These are phyloP conservation scores for Carposina sasakii DNA, from an alignment of 1,140 invertebrate species.

Conservation along the genomic window DNA sequence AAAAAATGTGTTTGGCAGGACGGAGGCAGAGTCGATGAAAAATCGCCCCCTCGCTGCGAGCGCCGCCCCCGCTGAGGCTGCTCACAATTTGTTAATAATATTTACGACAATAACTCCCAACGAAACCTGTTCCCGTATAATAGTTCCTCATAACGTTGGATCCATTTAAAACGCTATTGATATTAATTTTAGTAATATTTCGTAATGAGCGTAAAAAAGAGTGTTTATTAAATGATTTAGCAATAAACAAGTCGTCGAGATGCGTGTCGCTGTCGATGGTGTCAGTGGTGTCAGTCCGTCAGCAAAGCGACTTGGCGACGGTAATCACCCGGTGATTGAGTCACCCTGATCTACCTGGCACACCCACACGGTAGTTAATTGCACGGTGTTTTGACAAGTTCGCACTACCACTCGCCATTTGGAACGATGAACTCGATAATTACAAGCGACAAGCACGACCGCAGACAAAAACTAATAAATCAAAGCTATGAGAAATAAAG, in stretches of 20 bases:
- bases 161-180: constrained; percentile 30
- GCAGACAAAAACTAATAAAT: too few species aligned
- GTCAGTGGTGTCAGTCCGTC: constrained; percentile 63
- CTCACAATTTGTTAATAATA: constrained; percentile 62
- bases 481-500: too few species aligned
- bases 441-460: too few species aligned
- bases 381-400: constrained; percentile 47
- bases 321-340: constrained; percentile 64
- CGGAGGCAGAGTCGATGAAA: constrained; percentile 57
- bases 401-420: constrained; percentile 39
- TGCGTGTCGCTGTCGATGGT: constrained; percentile 3
- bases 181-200: constrained; percentile 22
- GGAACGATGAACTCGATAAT: constrained; percentile 34
- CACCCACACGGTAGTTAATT: constrained; percentile 40
- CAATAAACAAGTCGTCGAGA: constrained; percentile 37
- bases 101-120: constrained; percentile 58
- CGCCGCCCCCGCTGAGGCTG: constrained; percentile 54
- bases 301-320: constrained; percentile 42
- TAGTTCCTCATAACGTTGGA: constrained; percentile 32
- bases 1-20: constrained; percentile 68
- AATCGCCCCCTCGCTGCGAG: constrained; percentile 67
- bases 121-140: constrained; percentile 50
- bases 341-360: constrained; percentile 26
- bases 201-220: constrained; percentile 21
- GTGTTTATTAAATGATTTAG: constrained; percentile 24